Evolutionary conservation across 2,113 vertebrate species (phyloP).

Genomic region (Argyrosomus japonicus): DNA sequence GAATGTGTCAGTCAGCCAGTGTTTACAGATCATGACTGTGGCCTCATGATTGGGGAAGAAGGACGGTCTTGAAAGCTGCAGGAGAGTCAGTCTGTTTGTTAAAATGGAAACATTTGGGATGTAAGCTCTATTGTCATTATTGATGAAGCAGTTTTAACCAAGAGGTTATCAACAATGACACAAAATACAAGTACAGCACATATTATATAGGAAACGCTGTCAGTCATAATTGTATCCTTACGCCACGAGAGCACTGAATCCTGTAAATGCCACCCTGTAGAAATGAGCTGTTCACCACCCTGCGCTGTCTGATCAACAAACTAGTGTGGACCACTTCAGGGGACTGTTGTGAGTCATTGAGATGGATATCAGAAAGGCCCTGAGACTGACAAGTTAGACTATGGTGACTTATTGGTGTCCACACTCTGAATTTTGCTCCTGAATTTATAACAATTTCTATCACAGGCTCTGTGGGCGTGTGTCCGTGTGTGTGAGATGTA

Average conservation of each 20-base stretch:
- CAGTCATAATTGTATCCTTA: neutral
- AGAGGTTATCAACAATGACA: neutral
- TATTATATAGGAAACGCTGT: constrained; percentile 1
- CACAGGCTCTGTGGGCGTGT: neutral
- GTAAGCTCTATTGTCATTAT: neutral
- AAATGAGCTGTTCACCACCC: neutral
- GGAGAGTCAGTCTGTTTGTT: neutral
- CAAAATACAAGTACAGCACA: neutral
- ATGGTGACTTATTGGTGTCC: neutral
- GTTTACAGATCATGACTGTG: neutral
- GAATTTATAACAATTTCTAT: neutral
- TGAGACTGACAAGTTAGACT: neutral
- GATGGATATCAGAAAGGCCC: neutral
- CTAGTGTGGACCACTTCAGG: neutral
- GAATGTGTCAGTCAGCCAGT: neutral
- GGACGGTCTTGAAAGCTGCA: neutral
- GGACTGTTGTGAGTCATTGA: neutral
- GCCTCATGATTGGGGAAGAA: neutral
- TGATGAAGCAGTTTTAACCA: neutral
- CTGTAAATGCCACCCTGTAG: neutral
- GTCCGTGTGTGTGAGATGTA: neutral
- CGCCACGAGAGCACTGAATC: neutral
- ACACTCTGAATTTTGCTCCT: neutral
- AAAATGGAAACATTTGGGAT: neutral
- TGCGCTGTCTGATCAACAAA: constrained; percentile 8